Evolutionary conservation across 1,140 invertebrate species (phyloP).

Genomic region (Listronotus bonariensis): DNA sequence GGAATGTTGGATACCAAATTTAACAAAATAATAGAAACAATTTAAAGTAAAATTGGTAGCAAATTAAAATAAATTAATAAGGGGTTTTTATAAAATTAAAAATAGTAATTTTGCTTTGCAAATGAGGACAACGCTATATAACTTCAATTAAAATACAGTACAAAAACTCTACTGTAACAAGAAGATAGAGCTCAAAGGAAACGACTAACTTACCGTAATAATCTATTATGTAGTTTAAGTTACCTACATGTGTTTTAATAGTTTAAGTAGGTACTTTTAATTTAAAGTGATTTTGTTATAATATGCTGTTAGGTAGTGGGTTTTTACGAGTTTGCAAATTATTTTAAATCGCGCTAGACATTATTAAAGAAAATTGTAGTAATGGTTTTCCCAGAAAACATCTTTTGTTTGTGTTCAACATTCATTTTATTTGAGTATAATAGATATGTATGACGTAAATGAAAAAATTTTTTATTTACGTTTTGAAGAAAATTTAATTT

Average conservation of each 20-base stretch:
- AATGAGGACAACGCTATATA: no score
- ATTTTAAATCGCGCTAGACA: not conserved
- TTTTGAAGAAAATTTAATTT: no score
- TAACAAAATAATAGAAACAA: no score
- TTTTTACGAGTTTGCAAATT: constrained; percentile 4
- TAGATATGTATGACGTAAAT: no score
- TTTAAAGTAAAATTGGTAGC: not conserved
- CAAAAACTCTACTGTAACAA: constrained; percentile 24
- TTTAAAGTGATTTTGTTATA: constrained; percentile 14
- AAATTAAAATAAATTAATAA: not conserved
- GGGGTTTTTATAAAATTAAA: no score
- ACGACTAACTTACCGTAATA: constrained; percentile 31
- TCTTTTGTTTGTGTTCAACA: no score
- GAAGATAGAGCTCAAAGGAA: constrained; percentile 26
- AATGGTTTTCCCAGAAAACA: no score
- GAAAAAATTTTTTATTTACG: no score
- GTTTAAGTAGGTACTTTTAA: constrained; percentile 35
- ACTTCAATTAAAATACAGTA: not conserved
- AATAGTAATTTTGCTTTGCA: no score
- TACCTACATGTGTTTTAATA: constrained; percentile 36
- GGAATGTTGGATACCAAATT: no score
- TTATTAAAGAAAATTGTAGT: no score
- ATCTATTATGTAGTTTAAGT: constrained; percentile 32
- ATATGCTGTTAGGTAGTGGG: not conserved
- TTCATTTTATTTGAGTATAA: no score